A percentile compares a stretch with the other conserved stretches of the same genome.
phyloP scores from a whole-genome alignment of 2,113 vertebrate species.

The Rhombomys opimus region DNA sequence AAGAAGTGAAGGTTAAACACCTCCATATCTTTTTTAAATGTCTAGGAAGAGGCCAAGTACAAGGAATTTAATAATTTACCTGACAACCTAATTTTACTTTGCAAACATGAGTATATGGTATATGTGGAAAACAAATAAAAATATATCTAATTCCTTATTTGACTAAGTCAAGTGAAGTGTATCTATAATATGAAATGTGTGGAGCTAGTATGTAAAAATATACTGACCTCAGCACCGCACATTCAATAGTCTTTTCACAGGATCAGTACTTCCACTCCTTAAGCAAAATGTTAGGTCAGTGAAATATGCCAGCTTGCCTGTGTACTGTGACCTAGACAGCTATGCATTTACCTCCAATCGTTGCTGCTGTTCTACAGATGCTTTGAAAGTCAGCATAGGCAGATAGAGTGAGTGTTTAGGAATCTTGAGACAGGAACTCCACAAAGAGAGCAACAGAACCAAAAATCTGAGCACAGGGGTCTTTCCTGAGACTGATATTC shows the following conservation, averaged over 20 bases:
- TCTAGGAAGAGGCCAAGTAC: background rate
- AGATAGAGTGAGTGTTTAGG: background rate
- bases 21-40: background rate
- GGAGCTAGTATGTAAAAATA: background rate
- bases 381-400: background rate
- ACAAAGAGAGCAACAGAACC: too few species aligned
- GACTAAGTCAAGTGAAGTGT: background rate
- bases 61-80: background rate
- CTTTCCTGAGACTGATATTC: too few species aligned
- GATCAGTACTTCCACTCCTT: background rate
- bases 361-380: background rate
- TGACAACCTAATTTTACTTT: background rate
- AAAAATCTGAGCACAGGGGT: too few species aligned
- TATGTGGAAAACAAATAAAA: background rate
- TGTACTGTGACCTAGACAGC: background rate
- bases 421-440: too few species aligned
- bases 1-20: background rate
- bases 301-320: background rate
- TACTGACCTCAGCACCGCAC: background rate
- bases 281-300: background rate
- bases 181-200: background rate
- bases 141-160: background rate
- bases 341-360: background rate
- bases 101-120: background rate
- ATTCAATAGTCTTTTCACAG: slow-evolving; percentile 28